Conservation (phyloP, 2,888 invertebrate genomes). For the Helobdella robusta region DNA sequence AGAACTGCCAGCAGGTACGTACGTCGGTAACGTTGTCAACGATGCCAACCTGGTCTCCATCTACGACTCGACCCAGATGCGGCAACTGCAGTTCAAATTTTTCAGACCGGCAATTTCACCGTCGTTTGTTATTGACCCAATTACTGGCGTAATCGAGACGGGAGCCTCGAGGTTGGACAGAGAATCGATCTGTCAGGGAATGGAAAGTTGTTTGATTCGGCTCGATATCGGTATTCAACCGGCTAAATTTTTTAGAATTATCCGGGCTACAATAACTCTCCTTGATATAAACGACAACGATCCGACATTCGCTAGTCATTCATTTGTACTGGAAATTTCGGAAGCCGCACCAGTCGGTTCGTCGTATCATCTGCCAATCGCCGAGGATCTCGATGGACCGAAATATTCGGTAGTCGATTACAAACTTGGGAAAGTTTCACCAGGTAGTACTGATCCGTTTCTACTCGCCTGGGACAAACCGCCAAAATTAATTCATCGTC, state of each 20-base stretch:
- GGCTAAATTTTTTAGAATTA: slow-evolving; percentile 27
- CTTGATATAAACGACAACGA: slow-evolving; percentile 35
- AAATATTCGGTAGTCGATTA: slow-evolving; percentile 29
- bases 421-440: slow-evolving; percentile 1
- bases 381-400: slow-evolving; percentile 34
- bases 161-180: slow-evolving; percentile 31
- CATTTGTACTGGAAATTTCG: slow-evolving; percentile 29
- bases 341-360: slow-evolving; percentile 33
- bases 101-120: slow-evolving; percentile 22
- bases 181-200: slow-evolving; percentile 32
- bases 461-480: slow-evolving; percentile 24
- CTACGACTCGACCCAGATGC: slow-evolving; percentile 23
- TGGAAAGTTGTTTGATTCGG: slow-evolving; percentile 24
- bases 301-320: slow-evolving; percentile 30
- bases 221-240: slow-evolving; percentile 32
- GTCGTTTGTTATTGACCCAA: slow-evolving; percentile 29
- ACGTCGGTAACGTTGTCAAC: slow-evolving; percentile 32
- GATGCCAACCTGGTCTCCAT: slow-evolving; percentile 30
- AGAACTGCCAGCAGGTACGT: slow-evolving; percentile 30
- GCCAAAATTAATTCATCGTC: background rate
- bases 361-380: slow-evolving; percentile 28
- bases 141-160: slow-evolving; percentile 32
- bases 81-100: slow-evolving; percentile 30
- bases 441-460: slow-evolving; percentile 27
- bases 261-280: slow-evolving; percentile 31